Evolutionary conservation across 2,888 invertebrate species (phyloP), one percentile per base, ranked within the genome.

Genomic region (Monopis laevigella): DNA sequence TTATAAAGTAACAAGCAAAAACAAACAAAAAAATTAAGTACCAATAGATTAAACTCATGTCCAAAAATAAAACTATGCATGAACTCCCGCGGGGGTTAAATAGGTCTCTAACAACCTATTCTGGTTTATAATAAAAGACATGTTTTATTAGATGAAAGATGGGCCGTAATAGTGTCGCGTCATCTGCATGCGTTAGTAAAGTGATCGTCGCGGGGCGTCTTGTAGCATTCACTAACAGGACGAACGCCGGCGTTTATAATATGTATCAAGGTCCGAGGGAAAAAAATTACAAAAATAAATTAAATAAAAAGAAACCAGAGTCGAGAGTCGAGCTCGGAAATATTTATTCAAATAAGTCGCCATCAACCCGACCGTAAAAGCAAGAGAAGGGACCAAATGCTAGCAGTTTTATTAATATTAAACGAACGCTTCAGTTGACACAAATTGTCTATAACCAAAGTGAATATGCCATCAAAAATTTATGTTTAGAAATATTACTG

Each of bases 301-400:
- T 66, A 64, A n/a, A n/a, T n/a, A n/a, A 55, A 65, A 68, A 55
- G 58, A 59, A 55, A 48, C 54, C 54, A 56, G 50, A 51, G 56
- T n/a, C 54, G 56, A 58, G 56, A 56, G n/a, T 56, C 62, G 56
- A 63, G 58, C 63, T 68, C 64, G 51, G 63, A 74, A 71, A 74
- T 74, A 77, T 78, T 77, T 75, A 78, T 78, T 80, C 69, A 78
- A 78, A 80, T 77, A 75, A 71, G 73, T 73, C 65, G 65, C 72
- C 67, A 73, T 72, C 68, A 73, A 74, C 55, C 70, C 71, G 64
- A 71, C 73, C 75, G 72, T 78, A 72, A 77, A 74, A 71, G 67
- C 61, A 65, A 64, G 65, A 63, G 54, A 62, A 73, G 75, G 75
- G 73, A 69, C 72, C 69, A 66, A 39, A 30, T 65, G 65, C 67